These are phyloP conservation scores for Tenebrio molitor DNA, from an alignment of 1,140 invertebrate species.

Conservation along the genomic window DNA sequence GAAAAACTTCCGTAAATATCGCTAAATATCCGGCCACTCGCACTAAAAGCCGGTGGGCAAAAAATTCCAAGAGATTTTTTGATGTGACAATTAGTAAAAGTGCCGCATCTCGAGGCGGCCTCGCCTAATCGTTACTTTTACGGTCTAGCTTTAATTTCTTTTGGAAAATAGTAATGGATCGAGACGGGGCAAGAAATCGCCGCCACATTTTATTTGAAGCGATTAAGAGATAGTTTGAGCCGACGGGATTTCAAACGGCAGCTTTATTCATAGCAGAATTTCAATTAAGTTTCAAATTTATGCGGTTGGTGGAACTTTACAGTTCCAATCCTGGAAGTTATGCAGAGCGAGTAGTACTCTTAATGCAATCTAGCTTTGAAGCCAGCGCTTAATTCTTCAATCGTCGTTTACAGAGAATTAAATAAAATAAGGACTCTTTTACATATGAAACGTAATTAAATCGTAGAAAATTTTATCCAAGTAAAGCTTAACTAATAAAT, in stretches of 20 bases:
- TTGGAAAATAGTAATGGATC: slow-evolving; percentile 1
- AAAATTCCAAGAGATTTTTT: background rate
- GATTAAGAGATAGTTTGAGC: slow-evolving; percentile 4
- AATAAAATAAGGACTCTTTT: too few species aligned
- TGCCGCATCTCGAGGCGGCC: background rate
- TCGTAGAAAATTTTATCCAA: too few species aligned
- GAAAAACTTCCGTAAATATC: background rate
- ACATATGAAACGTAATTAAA: too few species aligned
- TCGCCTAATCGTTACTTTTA: background rate
- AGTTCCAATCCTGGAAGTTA: background rate
- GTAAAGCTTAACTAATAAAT: too few species aligned
- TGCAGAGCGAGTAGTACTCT: too few species aligned
- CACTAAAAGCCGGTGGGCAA: background rate
- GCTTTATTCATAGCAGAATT: slow-evolving; percentile 5
- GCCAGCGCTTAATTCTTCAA: too few species aligned
- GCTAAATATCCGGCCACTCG: background rate
- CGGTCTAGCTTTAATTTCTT: background rate
- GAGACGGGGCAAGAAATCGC: background rate
- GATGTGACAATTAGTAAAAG: background rate
- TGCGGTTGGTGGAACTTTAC: background rate
- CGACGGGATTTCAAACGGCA: background rate
- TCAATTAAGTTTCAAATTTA: slow-evolving; percentile 5
- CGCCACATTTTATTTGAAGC: background rate
- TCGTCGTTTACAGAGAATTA: too few species aligned
- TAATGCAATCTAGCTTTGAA: too few species aligned